These are phyloP conservation scores for Lycocerus yunnanus DNA, from an alignment of 2,888 invertebrate genomes.

Conservation along the genomic window DNA sequence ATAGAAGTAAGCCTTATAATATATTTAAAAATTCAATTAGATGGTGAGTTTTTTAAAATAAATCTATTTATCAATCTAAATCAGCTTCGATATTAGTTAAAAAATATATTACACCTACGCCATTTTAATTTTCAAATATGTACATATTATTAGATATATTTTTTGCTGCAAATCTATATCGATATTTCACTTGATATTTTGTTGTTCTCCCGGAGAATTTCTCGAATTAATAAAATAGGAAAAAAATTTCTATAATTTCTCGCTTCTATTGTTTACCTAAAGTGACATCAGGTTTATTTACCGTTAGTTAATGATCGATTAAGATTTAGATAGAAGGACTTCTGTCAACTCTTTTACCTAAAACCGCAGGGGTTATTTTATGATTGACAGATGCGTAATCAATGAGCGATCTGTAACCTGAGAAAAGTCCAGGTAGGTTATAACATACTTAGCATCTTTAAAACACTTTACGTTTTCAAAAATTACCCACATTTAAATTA, in stretches of 20 bases:
- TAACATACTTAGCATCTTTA: background rate
- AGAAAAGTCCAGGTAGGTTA: background rate
- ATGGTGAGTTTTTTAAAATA: too few relatives aligned
- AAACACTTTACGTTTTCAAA: background rate
- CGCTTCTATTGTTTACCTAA: background rate
- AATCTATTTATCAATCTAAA: too few relatives aligned
- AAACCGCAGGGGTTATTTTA: conserved; percentile 2
- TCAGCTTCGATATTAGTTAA: too few relatives aligned
- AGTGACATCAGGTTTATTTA: background rate
- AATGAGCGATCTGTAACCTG: background rate
- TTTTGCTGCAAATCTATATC: too few relatives aligned
- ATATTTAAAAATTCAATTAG: too few relatives aligned
- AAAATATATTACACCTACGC: too few relatives aligned
- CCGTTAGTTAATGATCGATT: conserved; percentile 4
- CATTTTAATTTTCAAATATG: too few relatives aligned
- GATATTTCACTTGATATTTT: too few relatives aligned
- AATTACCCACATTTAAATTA: background rate
- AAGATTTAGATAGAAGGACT: background rate
- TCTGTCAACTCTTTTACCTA: conserved; percentile 1
- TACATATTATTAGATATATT: too few relatives aligned
- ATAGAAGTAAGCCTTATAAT: too few relatives aligned
- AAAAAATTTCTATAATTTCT: background rate
- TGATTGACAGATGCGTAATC: conserved; percentile 3
- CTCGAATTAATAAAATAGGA: background rate
- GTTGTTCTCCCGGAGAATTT: too few relatives aligned